phyloP scores from a whole-genome alignment of 2,888 invertebrate species.

The Brachyopa scutellaris region DNA sequence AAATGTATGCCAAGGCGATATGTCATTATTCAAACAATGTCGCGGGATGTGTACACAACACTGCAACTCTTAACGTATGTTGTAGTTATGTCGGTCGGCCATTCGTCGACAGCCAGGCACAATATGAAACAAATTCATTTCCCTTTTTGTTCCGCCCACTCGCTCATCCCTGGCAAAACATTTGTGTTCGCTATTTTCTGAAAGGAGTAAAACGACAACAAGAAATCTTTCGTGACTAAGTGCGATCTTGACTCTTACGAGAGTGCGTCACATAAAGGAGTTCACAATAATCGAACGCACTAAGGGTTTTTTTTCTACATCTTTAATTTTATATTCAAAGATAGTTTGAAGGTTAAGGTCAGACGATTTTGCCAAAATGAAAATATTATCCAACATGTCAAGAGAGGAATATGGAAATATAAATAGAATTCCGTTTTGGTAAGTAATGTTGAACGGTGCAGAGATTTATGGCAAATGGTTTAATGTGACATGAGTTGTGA shows the following conservation, averaged over 20 bases:
- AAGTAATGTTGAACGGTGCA: background rate
- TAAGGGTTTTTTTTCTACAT: background rate
- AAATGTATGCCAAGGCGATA: constrained; percentile 65
- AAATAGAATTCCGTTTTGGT: background rate
- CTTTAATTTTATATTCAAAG: background rate
- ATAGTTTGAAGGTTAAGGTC: constrained; percentile 54
- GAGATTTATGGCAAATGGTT: constrained; percentile 6
- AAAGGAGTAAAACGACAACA: too few relatives aligned
- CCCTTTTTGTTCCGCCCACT: constrained; percentile 18
- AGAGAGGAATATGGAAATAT: background rate
- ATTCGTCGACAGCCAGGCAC: too few relatives aligned
- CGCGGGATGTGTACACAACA: constrained; percentile 30
- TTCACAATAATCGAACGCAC: constrained; percentile 38
- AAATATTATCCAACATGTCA: background rate
- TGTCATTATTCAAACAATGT: constrained; percentile 55
- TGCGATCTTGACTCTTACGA: constrained; percentile 35
- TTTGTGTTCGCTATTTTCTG: too few relatives aligned
- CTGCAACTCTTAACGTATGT: constrained; percentile 28
- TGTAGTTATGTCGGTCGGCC: too few relatives aligned
- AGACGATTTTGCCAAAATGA: constrained; percentile 27
- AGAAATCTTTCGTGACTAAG: constrained; percentile 58
- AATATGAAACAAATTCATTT: constrained; percentile 30
- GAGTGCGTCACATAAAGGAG: constrained; percentile 43
- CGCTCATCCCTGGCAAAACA: too few relatives aligned
- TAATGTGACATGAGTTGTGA: constrained; percentile 5